Evolutionary conservation across 1,140 invertebrate genomes (phyloP).

Genomic region (Venustaconcha ellipsiformis): DNA sequence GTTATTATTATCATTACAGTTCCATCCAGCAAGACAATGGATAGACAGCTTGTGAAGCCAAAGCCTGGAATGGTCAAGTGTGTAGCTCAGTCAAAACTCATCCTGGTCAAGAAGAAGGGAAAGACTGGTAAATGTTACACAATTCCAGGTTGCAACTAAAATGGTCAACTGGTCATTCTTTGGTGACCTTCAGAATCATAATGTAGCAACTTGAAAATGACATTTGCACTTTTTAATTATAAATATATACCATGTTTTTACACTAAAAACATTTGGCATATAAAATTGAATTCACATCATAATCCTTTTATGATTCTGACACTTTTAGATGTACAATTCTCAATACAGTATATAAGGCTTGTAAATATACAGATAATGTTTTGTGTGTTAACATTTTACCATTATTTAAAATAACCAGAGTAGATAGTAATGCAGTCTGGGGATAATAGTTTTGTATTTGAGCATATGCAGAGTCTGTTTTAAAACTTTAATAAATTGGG

Average conservation of each 20-base stretch:
- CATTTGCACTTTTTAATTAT: background rate
- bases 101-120: constrained; percentile 50
- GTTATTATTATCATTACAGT: background rate
- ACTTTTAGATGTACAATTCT: background rate
- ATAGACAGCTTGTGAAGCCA: constrained; percentile 10
- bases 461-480: too few species aligned
- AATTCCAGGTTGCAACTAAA: background rate
- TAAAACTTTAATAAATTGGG: too few species aligned
- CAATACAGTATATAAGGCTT: background rate
- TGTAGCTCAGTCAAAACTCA: constrained; percentile 53
- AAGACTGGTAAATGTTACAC: constrained; percentile 41
- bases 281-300: background rate
- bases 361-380: too few species aligned
- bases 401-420: too few species aligned
- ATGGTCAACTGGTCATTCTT: too few species aligned
- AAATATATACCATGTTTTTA: background rate
- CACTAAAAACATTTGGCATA: background rate
- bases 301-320: background rate
- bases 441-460: too few species aligned
- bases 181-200: too few species aligned
- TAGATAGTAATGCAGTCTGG: too few species aligned
- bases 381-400: too few species aligned
- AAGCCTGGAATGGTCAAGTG: constrained; percentile 35
- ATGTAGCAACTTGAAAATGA: background rate
- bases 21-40: background rate